Conservation (phyloP, 2,797 vertebrate species). For the Pteronotus mesoamericanus region DNA sequence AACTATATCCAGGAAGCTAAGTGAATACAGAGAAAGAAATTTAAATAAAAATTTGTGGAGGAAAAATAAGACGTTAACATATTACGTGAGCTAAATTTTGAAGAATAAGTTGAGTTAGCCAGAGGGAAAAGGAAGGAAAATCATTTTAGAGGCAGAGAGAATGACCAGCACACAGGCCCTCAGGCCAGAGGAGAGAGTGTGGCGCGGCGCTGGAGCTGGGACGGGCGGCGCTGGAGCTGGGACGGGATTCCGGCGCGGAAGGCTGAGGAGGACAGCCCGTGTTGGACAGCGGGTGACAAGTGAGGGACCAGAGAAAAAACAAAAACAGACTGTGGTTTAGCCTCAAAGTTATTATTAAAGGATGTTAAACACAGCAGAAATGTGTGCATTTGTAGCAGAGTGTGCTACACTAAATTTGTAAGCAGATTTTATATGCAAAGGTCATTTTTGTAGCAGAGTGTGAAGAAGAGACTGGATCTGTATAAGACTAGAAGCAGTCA, state of each 20-base stretch:
- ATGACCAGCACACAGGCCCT: neutral
- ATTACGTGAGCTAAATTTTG: neutral
- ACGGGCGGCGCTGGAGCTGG: neutral
- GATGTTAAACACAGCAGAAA: neutral
- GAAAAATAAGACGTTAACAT: neutral
- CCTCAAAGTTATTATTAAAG: neutral
- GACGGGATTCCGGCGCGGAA: neutral
- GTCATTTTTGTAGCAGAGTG: neutral
- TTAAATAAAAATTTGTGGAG: neutral
- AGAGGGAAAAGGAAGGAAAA: neutral
- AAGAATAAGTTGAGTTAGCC: neutral
- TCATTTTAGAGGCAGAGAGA: neutral
- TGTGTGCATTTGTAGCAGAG: neutral
- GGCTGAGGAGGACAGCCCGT: neutral
- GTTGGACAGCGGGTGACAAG: neutral
- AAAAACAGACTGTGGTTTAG: neutral
- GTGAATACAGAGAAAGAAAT: neutral
- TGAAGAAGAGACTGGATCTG: neutral
- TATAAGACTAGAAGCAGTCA: neutral
- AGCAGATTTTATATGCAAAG: neutral
- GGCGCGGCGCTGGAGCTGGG: neutral
- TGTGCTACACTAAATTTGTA: neutral
- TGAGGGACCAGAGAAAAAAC: neutral
- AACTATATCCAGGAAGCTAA: neutral
- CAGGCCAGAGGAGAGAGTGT: neutral